Evolutionary conservation across 2,888 invertebrate species (phyloP).

Genomic region (Caprella mutica): DNA sequence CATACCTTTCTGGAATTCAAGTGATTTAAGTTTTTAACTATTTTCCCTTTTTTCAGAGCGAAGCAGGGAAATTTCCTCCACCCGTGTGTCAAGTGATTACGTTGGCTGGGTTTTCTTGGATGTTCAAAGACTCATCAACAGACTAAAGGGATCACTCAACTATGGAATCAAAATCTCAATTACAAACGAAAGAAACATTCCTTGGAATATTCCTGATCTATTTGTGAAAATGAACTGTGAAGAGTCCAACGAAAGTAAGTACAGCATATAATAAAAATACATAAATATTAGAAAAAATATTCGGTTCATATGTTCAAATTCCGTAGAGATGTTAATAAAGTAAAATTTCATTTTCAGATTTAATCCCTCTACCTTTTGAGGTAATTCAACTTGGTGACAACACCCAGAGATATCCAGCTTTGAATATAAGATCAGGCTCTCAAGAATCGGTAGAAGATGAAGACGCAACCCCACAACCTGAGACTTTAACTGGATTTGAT

Average conservation of each 20-base stretch:
- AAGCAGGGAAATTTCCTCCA: constrained; percentile 3
- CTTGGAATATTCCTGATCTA: constrained; percentile 18
- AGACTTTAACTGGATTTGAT: no score
- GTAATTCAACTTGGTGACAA: constrained; percentile 20
- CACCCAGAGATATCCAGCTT: constrained; percentile 20
- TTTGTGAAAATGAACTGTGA: constrained; percentile 25
- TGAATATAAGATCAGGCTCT: constrained; percentile 18
- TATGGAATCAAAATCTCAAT: constrained; percentile 21
- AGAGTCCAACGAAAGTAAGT: constrained; percentile 19
- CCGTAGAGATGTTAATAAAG: no score
- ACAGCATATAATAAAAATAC: not conserved
- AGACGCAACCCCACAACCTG: no score
- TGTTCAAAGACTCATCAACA: constrained; percentile 4
- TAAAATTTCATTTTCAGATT: constrained; percentile 12
- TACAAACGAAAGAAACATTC: constrained; percentile 4
- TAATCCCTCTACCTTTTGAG: constrained; percentile 23
- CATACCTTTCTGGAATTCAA: no score
- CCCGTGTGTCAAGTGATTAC: constrained; percentile 20
- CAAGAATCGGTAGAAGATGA: constrained; percentile 8
- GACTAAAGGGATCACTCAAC: constrained; percentile 18
- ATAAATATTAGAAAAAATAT: not conserved
- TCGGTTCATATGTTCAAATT: no score
- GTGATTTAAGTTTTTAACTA: no score
- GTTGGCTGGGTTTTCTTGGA: constrained; percentile 20
- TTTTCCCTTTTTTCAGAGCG: constrained; percentile 9